Conservation (phyloP, 2,797 vertebrate species). For the Oreonectes daqikongensis region DNA sequence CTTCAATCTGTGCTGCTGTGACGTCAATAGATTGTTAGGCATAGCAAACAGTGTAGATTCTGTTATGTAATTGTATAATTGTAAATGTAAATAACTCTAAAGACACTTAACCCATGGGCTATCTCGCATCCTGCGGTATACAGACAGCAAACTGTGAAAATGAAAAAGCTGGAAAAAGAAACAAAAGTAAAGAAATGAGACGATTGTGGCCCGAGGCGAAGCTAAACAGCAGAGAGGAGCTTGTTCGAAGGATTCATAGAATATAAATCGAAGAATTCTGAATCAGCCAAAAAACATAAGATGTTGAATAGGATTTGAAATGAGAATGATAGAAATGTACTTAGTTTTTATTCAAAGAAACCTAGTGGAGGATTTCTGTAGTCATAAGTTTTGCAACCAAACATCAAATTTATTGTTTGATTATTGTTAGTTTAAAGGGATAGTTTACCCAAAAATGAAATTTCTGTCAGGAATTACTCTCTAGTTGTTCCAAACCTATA, state of each 20-base stretch:
- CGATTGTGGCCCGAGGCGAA: constrained; percentile 7
- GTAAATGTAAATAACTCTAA: constrained; percentile 9
- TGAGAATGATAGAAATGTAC: background rate
- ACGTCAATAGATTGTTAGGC: constrained; percentile 15
- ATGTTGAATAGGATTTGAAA: no score
- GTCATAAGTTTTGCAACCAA: no score
- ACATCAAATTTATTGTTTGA: no score
- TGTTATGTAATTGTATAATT: background rate
- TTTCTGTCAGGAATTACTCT: no score
- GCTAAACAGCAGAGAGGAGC: background rate
- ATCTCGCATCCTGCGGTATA: constrained; percentile 7
- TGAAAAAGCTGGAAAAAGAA: background rate
- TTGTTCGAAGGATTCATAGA: no score
- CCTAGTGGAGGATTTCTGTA: no score
- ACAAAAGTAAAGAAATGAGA: background rate
- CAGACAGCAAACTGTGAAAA: constrained; percentile 11
- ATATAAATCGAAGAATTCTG: no score
- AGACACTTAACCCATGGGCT: constrained; percentile 1
- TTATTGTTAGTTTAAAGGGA: no score
- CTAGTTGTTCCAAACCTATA: no score
- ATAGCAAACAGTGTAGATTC: background rate
- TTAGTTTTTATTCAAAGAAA: background rate
- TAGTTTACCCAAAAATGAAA: no score
- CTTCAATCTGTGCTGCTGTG: background rate
- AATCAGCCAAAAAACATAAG: no score